These are phyloP conservation scores for Ormia ochracea DNA, from an alignment of 2,888 invertebrate species.

Conservation along the genomic window DNA sequence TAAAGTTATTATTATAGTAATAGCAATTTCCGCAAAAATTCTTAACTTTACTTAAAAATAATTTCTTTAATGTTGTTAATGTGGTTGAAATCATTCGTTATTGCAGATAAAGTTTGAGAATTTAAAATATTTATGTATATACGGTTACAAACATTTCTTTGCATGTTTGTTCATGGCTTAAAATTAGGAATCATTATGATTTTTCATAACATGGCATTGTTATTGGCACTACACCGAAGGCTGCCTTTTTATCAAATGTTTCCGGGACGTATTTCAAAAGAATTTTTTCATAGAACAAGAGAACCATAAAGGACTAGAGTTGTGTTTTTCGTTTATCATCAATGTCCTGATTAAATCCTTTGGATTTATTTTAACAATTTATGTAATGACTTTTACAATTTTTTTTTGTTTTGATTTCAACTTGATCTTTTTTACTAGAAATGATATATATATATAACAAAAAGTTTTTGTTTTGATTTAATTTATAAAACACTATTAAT, in stretches of 20 bases:
- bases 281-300: conserved; percentile 32
- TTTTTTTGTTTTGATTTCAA: conserved; percentile 38
- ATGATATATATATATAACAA: conserved; percentile 34
- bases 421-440: conserved; percentile 47
- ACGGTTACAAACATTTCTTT: conserved; percentile 6
- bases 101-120: conserved; percentile 20
- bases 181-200: conserved; percentile 40
- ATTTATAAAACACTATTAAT: conserved; percentile 67
- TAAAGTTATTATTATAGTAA: not conserved
- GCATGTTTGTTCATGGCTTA: conserved; percentile 32
- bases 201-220: conserved; percentile 40
- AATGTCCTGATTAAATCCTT: conserved; percentile 29
- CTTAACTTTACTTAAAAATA: conserved; percentile 40
- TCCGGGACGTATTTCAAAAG: conserved; percentile 26
- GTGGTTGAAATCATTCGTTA: conserved; percentile 41
- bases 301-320: conserved; percentile 48
- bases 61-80: not conserved
- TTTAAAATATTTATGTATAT: not conserved
- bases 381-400: conserved; percentile 5
- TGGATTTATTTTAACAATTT: conserved; percentile 31
- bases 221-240: conserved; percentile 18
- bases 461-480: conserved; percentile 16
- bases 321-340: conserved; percentile 6
- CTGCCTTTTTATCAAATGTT: conserved; percentile 19
- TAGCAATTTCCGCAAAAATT: not conserved